Evolutionary conservation across 2,113 vertebrate species (phyloP).

Genomic region (Noturus placidus): DNA sequence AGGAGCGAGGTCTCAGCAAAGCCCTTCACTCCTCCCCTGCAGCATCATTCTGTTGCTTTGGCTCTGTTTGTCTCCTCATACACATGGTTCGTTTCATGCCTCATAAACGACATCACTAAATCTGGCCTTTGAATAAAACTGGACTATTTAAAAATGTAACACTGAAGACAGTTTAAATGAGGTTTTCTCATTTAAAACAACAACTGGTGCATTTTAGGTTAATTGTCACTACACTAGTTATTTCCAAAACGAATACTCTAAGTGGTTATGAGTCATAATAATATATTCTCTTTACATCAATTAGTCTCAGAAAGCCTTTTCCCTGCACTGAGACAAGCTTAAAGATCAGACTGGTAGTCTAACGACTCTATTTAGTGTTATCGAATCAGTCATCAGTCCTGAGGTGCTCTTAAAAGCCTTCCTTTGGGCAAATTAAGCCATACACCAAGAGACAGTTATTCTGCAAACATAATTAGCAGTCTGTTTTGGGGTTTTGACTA

Average conservation of each 20-base stretch:
- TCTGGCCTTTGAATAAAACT: constrained; percentile 25
- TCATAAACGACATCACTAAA: constrained; percentile 2
- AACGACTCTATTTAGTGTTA: constrained; percentile 48
- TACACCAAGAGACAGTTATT: constrained; percentile 24
- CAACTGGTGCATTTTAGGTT: not conserved
- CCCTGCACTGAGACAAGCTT: constrained; percentile 18
- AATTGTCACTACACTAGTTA: not conserved
- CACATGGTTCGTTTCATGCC: constrained; percentile 40
- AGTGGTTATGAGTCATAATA: constrained; percentile 22
- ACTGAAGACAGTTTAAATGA: not conserved
- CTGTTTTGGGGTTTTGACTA: constrained; percentile 5
- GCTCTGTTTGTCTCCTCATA: constrained; percentile 27
- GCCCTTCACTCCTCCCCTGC: constrained; percentile 13
- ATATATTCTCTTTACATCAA: constrained; percentile 35
- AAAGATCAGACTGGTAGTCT: constrained; percentile 38
- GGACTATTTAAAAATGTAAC: constrained; percentile 18
- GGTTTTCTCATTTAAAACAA: not conserved
- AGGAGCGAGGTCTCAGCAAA: constrained; percentile 8
- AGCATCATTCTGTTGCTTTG: constrained; percentile 34
- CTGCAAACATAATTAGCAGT: constrained; percentile 27
- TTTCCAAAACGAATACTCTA: constrained; percentile 16
- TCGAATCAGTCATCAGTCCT: constrained; percentile 46
- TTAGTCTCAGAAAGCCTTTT: constrained; percentile 22
- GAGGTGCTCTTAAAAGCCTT: constrained; percentile 35
- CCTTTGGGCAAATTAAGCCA: constrained; percentile 41